A percentile compares a stretch with the other conserved stretches of the same genome.
These are phyloP conservation scores for Noctilio leporinus DNA, from an alignment of 2,113 vertebrate genomes.

Conservation along the genomic window DNA sequence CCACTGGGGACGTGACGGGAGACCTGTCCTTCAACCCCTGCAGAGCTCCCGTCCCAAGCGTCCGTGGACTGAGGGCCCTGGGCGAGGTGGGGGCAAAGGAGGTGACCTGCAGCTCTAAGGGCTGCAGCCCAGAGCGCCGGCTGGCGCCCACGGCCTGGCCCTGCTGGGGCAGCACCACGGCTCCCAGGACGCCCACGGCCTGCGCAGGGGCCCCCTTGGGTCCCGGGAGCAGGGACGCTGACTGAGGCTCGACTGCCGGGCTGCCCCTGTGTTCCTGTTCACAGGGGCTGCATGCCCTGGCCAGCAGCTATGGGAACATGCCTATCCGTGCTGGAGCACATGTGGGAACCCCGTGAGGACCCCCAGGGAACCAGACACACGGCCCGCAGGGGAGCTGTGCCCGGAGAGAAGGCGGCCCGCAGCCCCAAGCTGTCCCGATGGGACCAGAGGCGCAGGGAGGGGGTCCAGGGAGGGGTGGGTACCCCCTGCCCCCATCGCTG, in stretches of 20 bases:
- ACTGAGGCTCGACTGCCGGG: constrained; percentile 65
- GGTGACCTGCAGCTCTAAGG: accelerated
- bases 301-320: constrained; percentile 41
- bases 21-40: not conserved
- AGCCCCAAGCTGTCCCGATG: not conserved
- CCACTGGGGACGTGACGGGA: too few relatives aligned
- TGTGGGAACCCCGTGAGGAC: accelerated
- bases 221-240: constrained; percentile 45
- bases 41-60: accelerated
- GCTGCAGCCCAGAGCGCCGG: too few relatives aligned
- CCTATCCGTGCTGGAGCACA: not conserved
- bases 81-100: not conserved
- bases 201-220: not conserved
- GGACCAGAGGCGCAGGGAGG: not conserved
- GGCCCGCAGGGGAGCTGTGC: not conserved
- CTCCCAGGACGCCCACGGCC: not conserved
- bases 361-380: not conserved
- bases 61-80: not conserved
- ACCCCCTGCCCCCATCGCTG: too few relatives aligned
- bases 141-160: too few relatives aligned
- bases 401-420: too few relatives aligned
- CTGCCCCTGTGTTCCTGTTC: constrained; percentile 69
- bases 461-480: not conserved
- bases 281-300: constrained; percentile 61
- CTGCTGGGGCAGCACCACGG: accelerated